Percentiles rank a stretch among this genome's conserved stretches.
These are phyloP conservation scores for Nesidiocoris tenuis DNA, from an alignment of 2,888 invertebrate genomes.

Conservation along the genomic window DNA sequence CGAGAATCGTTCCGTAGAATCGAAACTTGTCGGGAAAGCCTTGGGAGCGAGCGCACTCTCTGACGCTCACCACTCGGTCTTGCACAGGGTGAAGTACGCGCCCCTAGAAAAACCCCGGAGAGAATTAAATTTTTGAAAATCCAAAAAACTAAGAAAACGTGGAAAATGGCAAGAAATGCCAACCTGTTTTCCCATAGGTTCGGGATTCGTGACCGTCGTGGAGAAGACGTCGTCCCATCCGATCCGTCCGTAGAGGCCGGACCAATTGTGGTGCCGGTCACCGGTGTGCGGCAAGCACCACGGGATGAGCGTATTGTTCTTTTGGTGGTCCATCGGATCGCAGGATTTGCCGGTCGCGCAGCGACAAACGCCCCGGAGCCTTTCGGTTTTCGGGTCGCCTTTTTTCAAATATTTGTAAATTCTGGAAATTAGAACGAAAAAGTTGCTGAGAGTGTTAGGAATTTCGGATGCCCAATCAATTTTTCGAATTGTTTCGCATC, in stretches of 20 bases:
- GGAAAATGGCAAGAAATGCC: neutral
- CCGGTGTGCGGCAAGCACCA: slow-evolving; percentile 88
- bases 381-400: slow-evolving; percentile 57
- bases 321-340: slow-evolving; percentile 71
- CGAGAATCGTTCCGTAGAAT: slow-evolving; percentile 72
- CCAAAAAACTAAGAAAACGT: slow-evolving; percentile 9
- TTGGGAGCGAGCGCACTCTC: slow-evolving; percentile 84
- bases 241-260: slow-evolving; percentile 76
- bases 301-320: slow-evolving; percentile 74
- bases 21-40: slow-evolving; percentile 77
- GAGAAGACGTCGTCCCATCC: slow-evolving; percentile 83
- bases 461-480: too few species aligned
- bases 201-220: slow-evolving; percentile 82
- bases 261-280: slow-evolving; percentile 83
- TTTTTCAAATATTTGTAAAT: slow-evolving; percentile 61
- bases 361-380: slow-evolving; percentile 71
- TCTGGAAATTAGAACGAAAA: too few species aligned
- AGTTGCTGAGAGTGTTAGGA: too few species aligned
- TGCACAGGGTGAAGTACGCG: slow-evolving; percentile 79
- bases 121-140: too few species aligned
- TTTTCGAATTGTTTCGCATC: too few species aligned
- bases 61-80: slow-evolving; percentile 77
- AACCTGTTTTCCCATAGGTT: slow-evolving; percentile 86
- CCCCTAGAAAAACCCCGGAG: slow-evolving; percentile 61
- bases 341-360: slow-evolving; percentile 69